These are phyloP conservation scores for Mixornis gularis DNA, from an alignment of 2,113 vertebrate species.

Conservation along the genomic window DNA sequence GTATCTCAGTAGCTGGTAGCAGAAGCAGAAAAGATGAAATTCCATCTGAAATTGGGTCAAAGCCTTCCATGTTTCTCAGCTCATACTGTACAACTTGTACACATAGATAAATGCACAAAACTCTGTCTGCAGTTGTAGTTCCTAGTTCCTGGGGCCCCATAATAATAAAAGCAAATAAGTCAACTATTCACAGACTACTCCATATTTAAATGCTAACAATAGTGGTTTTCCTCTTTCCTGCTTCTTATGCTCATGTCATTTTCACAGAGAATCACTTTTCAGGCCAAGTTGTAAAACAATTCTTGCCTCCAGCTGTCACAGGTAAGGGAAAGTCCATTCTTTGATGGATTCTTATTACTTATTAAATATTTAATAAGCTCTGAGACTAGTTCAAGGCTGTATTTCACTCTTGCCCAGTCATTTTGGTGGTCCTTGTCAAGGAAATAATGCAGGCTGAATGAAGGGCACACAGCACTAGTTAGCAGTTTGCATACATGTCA, in stretches of 20 bases:
- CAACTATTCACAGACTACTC: slow-evolving; percentile 40
- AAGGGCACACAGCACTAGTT: background rate
- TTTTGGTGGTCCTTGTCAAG: slow-evolving; percentile 57
- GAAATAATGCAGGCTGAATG: slow-evolving; percentile 46
- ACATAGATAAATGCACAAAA: background rate
- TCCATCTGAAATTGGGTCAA: slow-evolving; percentile 4
- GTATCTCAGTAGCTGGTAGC: background rate
- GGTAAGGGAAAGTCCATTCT: slow-evolving; percentile 46
- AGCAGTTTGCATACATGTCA: slow-evolving; percentile 61
- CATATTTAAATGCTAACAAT: slow-evolving; percentile 53
- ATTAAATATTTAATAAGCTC: slow-evolving; percentile 72
- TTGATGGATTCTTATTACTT: slow-evolving; percentile 67
- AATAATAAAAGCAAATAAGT: slow-evolving; percentile 48
- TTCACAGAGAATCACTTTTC: slow-evolving; percentile 23
- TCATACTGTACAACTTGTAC: background rate
- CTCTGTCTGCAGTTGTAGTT: background rate
- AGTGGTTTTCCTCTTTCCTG: slow-evolving; percentile 32
- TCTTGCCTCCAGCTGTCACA: slow-evolving; percentile 54
- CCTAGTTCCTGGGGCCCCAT: background rate
- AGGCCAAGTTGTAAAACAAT: slow-evolving; percentile 44
- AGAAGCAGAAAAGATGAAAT: background rate
- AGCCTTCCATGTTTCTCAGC: slow-evolving; percentile 6
- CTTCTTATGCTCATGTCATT: background rate
- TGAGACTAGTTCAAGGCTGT: slow-evolving; percentile 51
- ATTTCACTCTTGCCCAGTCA: slow-evolving; percentile 54